A percentile compares a stretch with the other conserved stretches of the same genome.
phyloP scores from a whole-genome alignment of 2,888 invertebrate genomes.

The Leptura quadrifasciata region DNA sequence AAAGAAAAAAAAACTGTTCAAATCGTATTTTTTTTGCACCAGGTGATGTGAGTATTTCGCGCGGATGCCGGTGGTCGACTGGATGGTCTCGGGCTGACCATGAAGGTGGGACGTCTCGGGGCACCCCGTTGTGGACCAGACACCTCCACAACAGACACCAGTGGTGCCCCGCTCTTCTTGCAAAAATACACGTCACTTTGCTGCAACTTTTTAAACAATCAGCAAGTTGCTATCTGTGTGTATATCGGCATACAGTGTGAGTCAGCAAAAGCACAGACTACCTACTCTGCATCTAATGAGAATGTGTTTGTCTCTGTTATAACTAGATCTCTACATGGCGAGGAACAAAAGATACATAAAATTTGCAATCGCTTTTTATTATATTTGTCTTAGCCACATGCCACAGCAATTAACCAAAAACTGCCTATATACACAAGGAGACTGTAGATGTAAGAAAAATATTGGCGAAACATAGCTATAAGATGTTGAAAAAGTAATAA shows the following conservation, averaged over 20 bases:
- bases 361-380: too few species aligned
- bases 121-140: conserved; percentile 57
- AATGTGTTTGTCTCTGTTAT: not conserved
- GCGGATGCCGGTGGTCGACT: conserved; percentile 61
- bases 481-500: too few species aligned
- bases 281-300: not conserved
- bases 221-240: conserved; percentile 14
- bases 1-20: conserved; percentile 28
- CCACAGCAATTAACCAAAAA: too few species aligned
- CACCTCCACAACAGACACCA: conserved; percentile 48
- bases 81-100: conserved; percentile 53
- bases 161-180: conserved; percentile 39
- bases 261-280: not conserved
- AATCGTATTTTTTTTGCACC: conserved; percentile 35
- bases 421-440: too few species aligned
- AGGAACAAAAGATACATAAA: not conserved
- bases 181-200: conserved; percentile 23
- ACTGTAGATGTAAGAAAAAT: too few species aligned
- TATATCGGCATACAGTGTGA: conserved; percentile 1
- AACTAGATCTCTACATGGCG: not conserved
- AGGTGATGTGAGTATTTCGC: conserved; percentile 42
- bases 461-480: too few species aligned
- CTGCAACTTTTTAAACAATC: conserved; percentile 28
- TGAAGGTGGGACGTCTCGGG: conserved; percentile 57
- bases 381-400: too few species aligned